A percentile compares a stretch with the other conserved stretches of the same genome.
These are phyloP conservation scores for Drosophila willistoni DNA, from an alignment of 1,140 invertebrate genomes.

Conservation along the genomic window DNA sequence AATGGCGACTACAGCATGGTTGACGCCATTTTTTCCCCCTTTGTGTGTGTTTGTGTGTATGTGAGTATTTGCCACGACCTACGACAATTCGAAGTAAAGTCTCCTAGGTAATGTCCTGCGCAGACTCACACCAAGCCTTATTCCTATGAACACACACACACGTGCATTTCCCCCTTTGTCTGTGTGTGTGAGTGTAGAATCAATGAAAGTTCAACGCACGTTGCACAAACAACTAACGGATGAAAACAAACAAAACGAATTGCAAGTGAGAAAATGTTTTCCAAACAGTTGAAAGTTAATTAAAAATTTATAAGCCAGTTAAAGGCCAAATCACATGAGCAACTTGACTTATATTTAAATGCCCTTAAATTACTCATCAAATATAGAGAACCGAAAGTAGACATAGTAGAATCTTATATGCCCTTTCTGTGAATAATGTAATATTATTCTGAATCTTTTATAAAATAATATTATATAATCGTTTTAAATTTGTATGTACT, in stretches of 20 bases:
- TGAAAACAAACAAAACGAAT: background rate
- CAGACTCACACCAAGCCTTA: slow-evolving; percentile 54
- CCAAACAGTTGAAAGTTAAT: slow-evolving; percentile 17
- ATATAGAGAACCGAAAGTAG: background rate
- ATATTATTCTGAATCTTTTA: no score
- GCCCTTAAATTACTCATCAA: background rate
- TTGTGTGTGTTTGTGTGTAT: background rate
- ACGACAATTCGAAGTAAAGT: slow-evolving; percentile 58
- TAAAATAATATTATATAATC: no score
- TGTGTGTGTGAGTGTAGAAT: slow-evolving; percentile 35
- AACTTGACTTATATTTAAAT: background rate
- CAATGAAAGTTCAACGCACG: slow-evolving; percentile 75
- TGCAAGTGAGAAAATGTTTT: background rate
- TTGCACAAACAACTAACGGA: slow-evolving; percentile 27
- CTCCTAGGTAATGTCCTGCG: slow-evolving; percentile 69
- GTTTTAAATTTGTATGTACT: no score
- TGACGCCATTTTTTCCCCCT: slow-evolving; percentile 40
- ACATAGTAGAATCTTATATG: no score
- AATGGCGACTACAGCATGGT: slow-evolving; percentile 43
- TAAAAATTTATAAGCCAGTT: slow-evolving; percentile 8
- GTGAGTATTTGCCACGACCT: slow-evolving; percentile 52
- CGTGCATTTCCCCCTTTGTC: background rate
- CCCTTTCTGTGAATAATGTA: no score
- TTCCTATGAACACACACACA: no score
- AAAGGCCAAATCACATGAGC: slow-evolving; percentile 1